A percentile compares a stretch with the other conserved stretches of the same genome.
Conservation (phyloP, 2,888 invertebrate species). For the Parasteatoda lunata region DNA sequence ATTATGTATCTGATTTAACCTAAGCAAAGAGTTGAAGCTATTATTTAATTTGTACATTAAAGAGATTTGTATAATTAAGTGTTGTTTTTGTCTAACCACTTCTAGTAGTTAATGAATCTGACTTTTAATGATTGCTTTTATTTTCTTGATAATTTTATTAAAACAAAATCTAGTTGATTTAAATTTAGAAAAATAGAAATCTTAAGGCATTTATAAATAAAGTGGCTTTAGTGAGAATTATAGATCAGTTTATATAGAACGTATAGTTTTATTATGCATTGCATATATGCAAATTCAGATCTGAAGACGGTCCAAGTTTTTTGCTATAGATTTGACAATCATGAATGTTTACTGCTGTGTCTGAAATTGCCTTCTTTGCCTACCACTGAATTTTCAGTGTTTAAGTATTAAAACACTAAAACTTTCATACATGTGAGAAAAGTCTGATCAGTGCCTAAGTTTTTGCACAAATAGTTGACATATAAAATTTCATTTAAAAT, state of each 20-base stretch:
- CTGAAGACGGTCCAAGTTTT: constrained; percentile 51
- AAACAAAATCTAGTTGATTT: constrained; percentile 4
- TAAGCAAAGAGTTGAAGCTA: constrained; percentile 6
- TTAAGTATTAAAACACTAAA: constrained; percentile 35
- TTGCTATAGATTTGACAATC: constrained; percentile 66
- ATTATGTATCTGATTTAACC: constrained; percentile 35
- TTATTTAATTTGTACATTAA: constrained; percentile 33
- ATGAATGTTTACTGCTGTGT: constrained; percentile 55
- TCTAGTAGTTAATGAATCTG: not conserved
- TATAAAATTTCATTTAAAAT: constrained; percentile 8
- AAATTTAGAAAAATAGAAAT: constrained; percentile 40
- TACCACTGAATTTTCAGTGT: constrained; percentile 18
- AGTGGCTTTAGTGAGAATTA: constrained; percentile 35
- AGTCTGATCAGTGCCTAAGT: constrained; percentile 53
- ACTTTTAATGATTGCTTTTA: not conserved
- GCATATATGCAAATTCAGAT: constrained; percentile 33
- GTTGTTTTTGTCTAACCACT: not conserved
- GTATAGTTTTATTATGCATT: constrained; percentile 54
- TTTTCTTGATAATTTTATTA: constrained; percentile 6
- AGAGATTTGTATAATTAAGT: constrained; percentile 6
- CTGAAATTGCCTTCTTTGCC: constrained; percentile 54
- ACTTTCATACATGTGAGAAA: constrained; percentile 24
- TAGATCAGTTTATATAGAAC: constrained; percentile 20
- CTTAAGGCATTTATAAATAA: constrained; percentile 17
- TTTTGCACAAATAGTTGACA: constrained; percentile 52